Evolutionary conservation across 2,113 vertebrate species (phyloP).

Genomic region (Anas platyrhynchos): DNA sequence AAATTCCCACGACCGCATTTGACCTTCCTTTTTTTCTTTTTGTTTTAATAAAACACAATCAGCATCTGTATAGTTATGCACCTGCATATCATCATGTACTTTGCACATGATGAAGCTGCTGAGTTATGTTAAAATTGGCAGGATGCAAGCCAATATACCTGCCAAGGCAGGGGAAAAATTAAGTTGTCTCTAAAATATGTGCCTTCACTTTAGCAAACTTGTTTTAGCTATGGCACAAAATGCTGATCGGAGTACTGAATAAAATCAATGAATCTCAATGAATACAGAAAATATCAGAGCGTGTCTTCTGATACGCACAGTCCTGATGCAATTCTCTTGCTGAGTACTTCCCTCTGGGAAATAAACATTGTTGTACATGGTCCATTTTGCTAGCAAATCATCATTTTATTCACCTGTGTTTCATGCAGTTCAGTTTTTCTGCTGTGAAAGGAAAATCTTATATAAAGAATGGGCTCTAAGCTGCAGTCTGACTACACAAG

Average conservation of each 20-base stretch:
- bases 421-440: background rate
- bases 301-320: background rate
- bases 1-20: constrained; percentile 47
- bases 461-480: background rate
- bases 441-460: background rate
- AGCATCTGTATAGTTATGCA: background rate
- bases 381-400: background rate
- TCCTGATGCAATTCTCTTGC: background rate
- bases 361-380: background rate
- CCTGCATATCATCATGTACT: background rate
- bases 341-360: background rate
- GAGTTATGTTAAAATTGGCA: background rate
- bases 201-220: background rate
- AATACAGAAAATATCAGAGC: background rate
- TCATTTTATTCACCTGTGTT: background rate
- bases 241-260: background rate
- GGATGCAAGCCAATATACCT: background rate
- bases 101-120: background rate
- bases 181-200: background rate
- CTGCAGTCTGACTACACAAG: background rate
- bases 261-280: background rate
- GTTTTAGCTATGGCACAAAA: background rate
- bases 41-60: background rate
- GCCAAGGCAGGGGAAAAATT: background rate
- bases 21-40: constrained; percentile 20